phyloP scores from a whole-genome alignment of 1,140 invertebrate genomes.

The Panagrolaimus sp. region DNA sequence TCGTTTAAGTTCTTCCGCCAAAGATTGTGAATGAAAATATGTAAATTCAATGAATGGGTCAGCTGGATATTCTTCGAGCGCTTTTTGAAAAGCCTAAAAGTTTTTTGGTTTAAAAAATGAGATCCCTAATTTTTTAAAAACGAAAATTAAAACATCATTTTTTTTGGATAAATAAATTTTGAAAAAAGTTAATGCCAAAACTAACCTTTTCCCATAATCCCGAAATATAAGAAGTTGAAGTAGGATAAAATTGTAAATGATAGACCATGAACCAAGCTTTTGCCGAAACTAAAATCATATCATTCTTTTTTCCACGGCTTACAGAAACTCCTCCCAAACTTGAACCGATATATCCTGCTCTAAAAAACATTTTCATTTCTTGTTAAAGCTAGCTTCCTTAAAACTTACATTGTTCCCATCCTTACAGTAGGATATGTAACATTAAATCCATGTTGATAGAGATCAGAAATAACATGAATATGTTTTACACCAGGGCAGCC shows the following conservation, averaged over 20 bases:
- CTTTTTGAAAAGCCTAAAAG: conserved; percentile 50
- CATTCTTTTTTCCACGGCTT: conserved; percentile 39
- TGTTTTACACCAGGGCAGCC: conserved; percentile 54
- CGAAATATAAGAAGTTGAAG: conserved; percentile 42
- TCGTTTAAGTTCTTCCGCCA: conserved; percentile 53
- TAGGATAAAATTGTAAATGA: conserved; percentile 53
- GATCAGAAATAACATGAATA: conserved; percentile 47
- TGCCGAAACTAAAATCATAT: conserved; percentile 47
- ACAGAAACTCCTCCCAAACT: conserved; percentile 53
- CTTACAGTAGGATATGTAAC: conserved; percentile 54
- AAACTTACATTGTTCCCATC: conserved; percentile 44
- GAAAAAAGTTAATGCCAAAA: neutral
- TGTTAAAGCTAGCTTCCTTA: neutral
- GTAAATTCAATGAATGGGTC: conserved; percentile 52
- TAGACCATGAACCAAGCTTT: conserved; percentile 56
- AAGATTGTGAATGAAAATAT: conserved; percentile 50
- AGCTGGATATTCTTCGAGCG: conserved; percentile 40
- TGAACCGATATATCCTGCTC: conserved; percentile 50
- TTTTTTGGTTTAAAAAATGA: no score
- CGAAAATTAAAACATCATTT: no score
- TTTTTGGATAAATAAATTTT: no score
- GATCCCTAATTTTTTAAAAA: no score
- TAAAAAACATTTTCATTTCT: conserved; percentile 8
- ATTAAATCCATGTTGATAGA: conserved; percentile 56
- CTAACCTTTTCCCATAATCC: conserved; percentile 51